Evolutionary conservation across 1,140 invertebrate genomes (phyloP).

Genomic region (Eumaeus atala): DNA sequence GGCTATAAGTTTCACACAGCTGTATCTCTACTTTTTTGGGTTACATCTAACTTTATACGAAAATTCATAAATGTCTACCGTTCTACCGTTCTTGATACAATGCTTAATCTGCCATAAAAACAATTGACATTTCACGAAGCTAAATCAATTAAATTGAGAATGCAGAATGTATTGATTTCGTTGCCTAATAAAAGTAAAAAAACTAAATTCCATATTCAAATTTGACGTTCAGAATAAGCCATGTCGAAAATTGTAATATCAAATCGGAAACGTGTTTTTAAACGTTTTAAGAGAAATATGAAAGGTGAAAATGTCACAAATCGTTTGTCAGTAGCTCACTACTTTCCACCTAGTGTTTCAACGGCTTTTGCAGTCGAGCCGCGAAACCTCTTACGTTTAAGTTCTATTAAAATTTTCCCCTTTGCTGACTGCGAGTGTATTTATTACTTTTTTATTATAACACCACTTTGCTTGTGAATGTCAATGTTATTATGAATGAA

Average conservation of each 20-base stretch:
- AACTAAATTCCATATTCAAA: too few species aligned
- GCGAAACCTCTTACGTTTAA: constrained; percentile 9
- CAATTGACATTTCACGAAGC: too few species aligned
- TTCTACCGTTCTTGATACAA: too few species aligned
- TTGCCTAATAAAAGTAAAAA: too few species aligned
- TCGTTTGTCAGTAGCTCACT: constrained; percentile 1
- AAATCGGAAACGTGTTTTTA: constrained; percentile 5
- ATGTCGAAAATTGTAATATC: background rate
- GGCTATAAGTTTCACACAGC: too few species aligned
- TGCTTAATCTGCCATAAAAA: too few species aligned
- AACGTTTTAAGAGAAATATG: constrained; percentile 1
- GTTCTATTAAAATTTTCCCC: constrained; percentile 9
- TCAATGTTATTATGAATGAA: constrained; percentile 37
- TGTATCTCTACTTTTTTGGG: too few species aligned
- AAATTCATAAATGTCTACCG: too few species aligned
- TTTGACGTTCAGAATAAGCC: too few species aligned
- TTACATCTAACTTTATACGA: too few species aligned
- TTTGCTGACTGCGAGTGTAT: constrained; percentile 23
- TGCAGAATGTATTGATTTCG: too few species aligned
- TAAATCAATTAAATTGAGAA: too few species aligned
- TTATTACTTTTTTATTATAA: constrained; percentile 50
- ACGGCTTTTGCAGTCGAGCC: background rate
- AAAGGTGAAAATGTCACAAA: constrained; percentile 3
- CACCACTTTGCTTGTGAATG: constrained; percentile 39
- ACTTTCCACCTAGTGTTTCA: constrained; percentile 7